These are phyloP conservation scores for Nudaria mundana DNA, from an alignment of 2,888 invertebrate genomes.

Conservation along the genomic window DNA sequence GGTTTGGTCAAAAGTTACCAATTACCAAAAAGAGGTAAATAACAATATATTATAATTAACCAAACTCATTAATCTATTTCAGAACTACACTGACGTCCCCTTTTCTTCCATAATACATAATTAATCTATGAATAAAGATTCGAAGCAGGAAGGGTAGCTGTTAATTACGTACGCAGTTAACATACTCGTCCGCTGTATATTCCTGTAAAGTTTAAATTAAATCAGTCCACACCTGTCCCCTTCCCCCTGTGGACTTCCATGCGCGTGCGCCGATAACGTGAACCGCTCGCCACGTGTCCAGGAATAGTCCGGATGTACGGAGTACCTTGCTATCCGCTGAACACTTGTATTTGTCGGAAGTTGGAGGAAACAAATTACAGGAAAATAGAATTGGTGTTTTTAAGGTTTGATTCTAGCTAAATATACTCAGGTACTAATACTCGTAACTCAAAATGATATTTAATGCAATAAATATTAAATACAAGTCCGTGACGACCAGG, in stretches of 20 bases:
- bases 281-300: slow-evolving; percentile 52
- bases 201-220: slow-evolving; percentile 56
- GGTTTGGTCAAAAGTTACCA: too few species aligned
- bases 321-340: slow-evolving; percentile 9
- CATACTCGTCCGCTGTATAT: slow-evolving; percentile 36
- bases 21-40: background rate
- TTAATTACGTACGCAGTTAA: slow-evolving; percentile 39
- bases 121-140: slow-evolving; percentile 38
- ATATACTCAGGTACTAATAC: too few species aligned
- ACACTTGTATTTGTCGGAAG: slow-evolving; percentile 1
- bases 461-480: too few species aligned
- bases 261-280: slow-evolving; percentile 20
- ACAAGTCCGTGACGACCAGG: too few species aligned
- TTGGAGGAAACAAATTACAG: background rate
- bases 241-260: slow-evolving; percentile 11
- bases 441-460: too few species aligned
- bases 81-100: slow-evolving; percentile 5
- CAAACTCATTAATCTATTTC: slow-evolving; percentile 5
- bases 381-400: background rate
- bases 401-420: too few species aligned
- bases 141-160: slow-evolving; percentile 38
- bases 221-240: slow-evolving; percentile 66
- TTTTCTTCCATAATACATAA: slow-evolving; percentile 25
- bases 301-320: too few species aligned
- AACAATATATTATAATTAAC: slow-evolving; percentile 3